A percentile compares a stretch with the other conserved stretches of the same genome.
These are phyloP conservation scores for Drosophila paulistorum DNA, from an alignment of 1,140 invertebrate genomes.

Conservation along the genomic window DNA sequence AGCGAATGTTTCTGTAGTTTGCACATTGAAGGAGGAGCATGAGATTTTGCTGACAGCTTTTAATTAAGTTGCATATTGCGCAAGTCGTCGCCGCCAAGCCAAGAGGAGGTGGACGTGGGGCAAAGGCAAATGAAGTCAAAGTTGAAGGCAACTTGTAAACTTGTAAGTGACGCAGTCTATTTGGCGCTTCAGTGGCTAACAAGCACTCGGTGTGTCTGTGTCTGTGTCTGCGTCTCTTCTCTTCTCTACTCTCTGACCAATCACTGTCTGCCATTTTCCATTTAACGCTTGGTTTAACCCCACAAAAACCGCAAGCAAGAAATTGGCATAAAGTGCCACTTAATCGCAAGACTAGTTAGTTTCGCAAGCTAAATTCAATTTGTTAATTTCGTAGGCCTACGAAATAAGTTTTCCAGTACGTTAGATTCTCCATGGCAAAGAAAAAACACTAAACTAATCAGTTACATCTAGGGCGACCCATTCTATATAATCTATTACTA, in stretches of 20 bases:
- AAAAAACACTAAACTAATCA: too few relatives aligned
- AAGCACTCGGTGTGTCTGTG: not conserved
- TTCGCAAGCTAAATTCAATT: not conserved
- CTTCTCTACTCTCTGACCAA: constrained; percentile 6
- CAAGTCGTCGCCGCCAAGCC: constrained; percentile 18
- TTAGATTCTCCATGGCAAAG: too few relatives aligned
- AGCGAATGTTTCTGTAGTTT: not conserved
- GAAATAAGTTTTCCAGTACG: too few relatives aligned
- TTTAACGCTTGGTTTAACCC: constrained; percentile 66
- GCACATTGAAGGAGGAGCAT: too few relatives aligned
- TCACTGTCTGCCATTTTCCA: constrained; percentile 62
- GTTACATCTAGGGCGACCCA: too few relatives aligned
- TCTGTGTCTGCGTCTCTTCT: not conserved
- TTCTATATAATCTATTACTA: too few relatives aligned
- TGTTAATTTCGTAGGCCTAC: not conserved
- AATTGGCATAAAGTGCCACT: constrained; percentile 36
- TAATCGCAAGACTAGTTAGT: not conserved
- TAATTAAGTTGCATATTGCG: constrained; percentile 52
- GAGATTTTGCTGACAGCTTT: constrained; percentile 40
- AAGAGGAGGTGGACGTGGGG: not conserved
- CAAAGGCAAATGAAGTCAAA: constrained; percentile 48
- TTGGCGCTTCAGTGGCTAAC: constrained; percentile 65
- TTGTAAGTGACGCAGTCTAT: constrained; percentile 66
- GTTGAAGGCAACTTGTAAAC: constrained; percentile 5
- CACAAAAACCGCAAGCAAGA: constrained; percentile 24